Conservation (phyloP, 1,140 invertebrate species). For the Sarcophaga bullata region DNA sequence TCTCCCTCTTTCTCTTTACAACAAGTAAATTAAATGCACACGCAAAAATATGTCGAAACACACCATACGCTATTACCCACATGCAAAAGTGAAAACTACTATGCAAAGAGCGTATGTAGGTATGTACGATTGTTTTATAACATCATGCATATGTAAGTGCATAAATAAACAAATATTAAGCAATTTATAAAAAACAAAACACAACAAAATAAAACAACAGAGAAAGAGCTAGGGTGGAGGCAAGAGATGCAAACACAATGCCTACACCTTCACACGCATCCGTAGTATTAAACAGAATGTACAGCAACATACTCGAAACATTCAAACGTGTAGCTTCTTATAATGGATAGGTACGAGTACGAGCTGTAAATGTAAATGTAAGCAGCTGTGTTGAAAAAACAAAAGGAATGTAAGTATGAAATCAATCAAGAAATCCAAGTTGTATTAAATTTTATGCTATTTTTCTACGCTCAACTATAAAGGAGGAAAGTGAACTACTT, state of each 20-base stretch:
- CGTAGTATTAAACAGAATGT: too few species aligned
- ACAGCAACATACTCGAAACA: too few species aligned
- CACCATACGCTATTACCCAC: background rate
- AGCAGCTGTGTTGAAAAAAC: background rate
- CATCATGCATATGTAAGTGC: background rate
- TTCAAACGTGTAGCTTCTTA: too few species aligned
- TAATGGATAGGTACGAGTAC: background rate
- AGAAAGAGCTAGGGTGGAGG: too few species aligned
- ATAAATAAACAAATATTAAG: background rate
- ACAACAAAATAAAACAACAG: background rate
- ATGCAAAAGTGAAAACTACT: background rate
- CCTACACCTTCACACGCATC: too few species aligned
- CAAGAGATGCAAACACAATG: too few species aligned
- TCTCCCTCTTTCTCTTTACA: background rate
- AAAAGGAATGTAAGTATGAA: background rate
- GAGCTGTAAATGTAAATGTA: background rate
- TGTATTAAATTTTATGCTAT: background rate
- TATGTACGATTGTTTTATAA: background rate
- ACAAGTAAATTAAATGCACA: background rate
- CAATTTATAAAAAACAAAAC: constrained; percentile 2
- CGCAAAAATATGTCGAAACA: background rate
- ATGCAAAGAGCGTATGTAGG: background rate
- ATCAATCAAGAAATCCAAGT: background rate
- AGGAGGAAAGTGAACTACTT: constrained; percentile 2
- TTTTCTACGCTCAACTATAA: background rate